Evolutionary conservation across 2,113 vertebrate species (phyloP).

Genomic region (Lates calcarifer): DNA sequence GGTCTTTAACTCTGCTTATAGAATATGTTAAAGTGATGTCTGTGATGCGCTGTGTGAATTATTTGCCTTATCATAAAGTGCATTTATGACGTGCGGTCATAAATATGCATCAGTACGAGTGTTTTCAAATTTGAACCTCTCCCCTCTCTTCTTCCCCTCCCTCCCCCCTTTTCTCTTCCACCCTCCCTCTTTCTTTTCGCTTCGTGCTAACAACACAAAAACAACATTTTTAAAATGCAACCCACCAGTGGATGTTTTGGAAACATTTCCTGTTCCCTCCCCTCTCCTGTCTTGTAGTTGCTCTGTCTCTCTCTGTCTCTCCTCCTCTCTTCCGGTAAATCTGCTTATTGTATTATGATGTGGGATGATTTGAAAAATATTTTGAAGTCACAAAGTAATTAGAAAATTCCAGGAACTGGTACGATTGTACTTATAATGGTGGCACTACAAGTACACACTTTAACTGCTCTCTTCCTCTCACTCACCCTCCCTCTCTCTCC

Average conservation of each 20-base stretch:
- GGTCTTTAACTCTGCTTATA: constrained; percentile 82
- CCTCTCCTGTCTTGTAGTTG: constrained; percentile 16
- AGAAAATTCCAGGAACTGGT: constrained; percentile 70
- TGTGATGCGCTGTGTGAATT: constrained; percentile 76
- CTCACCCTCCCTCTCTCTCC: constrained; percentile 26
- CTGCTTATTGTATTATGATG: constrained; percentile 78
- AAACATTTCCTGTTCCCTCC: constrained; percentile 73
- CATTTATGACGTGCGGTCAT: constrained; percentile 78
- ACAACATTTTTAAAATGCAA: constrained; percentile 76
- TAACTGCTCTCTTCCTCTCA: constrained; percentile 47
- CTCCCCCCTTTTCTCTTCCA: constrained; percentile 17
- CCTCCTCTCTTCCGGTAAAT: constrained; percentile 65
- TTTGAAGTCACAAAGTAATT: constrained; percentile 80
- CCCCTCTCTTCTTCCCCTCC: constrained; percentile 29
- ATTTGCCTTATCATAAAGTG: constrained; percentile 84
- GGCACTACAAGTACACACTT: constrained; percentile 58
- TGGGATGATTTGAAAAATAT: constrained; percentile 62
- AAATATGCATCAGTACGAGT: constrained; percentile 82
- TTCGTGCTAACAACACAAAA: constrained; percentile 69
- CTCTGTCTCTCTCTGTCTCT: constrained; percentile 34
- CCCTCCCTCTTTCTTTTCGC: constrained; percentile 37
- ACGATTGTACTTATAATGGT: constrained; percentile 49
- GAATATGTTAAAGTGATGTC: constrained; percentile 82
- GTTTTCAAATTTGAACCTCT: constrained; percentile 78
- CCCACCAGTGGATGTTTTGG: constrained; percentile 72